A percentile compares a stretch with the other conserved stretches of the same genome.
phyloP scores from a whole-genome alignment of 2,888 invertebrate species.

The Eilema depressum region DNA sequence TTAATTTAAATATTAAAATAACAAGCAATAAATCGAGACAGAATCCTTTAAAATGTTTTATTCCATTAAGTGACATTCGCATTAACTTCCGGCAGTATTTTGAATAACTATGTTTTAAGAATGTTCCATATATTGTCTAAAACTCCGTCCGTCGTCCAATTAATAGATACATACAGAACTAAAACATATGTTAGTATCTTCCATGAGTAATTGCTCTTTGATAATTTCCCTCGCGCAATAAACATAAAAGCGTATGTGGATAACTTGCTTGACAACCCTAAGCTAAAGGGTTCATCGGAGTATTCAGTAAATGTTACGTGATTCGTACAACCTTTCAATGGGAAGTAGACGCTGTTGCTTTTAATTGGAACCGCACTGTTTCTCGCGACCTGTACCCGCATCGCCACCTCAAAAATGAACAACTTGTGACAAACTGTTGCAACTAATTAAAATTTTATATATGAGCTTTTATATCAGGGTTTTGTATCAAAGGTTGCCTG shows the following conservation, averaged over 20 bases:
- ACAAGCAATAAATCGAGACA: no score
- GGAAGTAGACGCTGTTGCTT: slow-evolving; percentile 60
- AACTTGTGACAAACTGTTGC: slow-evolving; percentile 61
- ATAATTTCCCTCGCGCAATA: not conserved
- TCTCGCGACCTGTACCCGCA: slow-evolving; percentile 56
- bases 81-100: no score
- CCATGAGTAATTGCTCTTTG: not conserved
- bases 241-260: not conserved
- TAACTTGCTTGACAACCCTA: slow-evolving; percentile 30
- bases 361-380: slow-evolving; percentile 73
- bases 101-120: no score
- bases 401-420: slow-evolving; percentile 68
- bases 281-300: slow-evolving; percentile 41
- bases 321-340: slow-evolving; percentile 62
- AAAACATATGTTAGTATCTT: not conserved
- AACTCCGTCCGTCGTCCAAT: not conserved
- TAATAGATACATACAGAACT: not conserved
- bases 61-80: no score
- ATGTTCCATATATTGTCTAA: no score
- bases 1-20: no score
- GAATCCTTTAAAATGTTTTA: no score
- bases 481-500: no score
- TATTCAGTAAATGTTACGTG: slow-evolving; percentile 50
- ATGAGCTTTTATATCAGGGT: slow-evolving; percentile 47
- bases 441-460: slow-evolving; percentile 65